Evolutionary conservation across 2,888 invertebrate genomes (phyloP).

Genomic region (Serrognathus titanus): DNA sequence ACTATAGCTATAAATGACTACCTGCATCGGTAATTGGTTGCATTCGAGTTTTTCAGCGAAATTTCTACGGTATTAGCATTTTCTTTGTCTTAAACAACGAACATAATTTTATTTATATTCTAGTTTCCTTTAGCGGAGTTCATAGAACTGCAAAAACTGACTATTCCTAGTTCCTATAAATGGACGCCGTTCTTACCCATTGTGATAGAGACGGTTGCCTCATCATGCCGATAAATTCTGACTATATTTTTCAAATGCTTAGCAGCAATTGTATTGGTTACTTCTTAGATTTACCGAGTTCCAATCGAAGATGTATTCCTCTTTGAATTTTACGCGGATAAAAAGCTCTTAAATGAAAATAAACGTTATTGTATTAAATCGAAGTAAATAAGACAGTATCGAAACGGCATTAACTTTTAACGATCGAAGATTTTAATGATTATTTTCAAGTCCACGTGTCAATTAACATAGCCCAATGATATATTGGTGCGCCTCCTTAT

Average conservation of each 20-base stretch:
- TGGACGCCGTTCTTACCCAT: constrained; percentile 13
- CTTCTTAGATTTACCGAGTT: background rate
- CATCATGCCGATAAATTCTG: background rate
- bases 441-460: constrained; percentile 29
- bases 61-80: background rate
- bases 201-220: constrained; percentile 7
- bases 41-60: background rate
- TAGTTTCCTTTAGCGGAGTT: constrained; percentile 25
- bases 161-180: constrained; percentile 25
- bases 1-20: too few species aligned
- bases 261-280: background rate
- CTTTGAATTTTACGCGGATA: background rate
- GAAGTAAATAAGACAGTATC: constrained; percentile 20
- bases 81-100: background rate
- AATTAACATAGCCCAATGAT: constrained; percentile 29
- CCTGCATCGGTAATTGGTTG: background rate
- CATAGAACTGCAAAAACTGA: constrained; percentile 21
- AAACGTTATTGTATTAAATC: constrained; percentile 10
- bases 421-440: constrained; percentile 28
- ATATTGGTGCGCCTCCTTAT: constrained; percentile 26
- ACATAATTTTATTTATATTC: constrained; percentile 20
- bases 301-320: background rate
- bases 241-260: background rate
- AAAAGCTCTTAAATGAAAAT: background rate
- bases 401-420: constrained; percentile 26